These are phyloP conservation scores for Anticlea derivata DNA, from an alignment of 2,888 invertebrate genomes.

Conservation along the genomic window DNA sequence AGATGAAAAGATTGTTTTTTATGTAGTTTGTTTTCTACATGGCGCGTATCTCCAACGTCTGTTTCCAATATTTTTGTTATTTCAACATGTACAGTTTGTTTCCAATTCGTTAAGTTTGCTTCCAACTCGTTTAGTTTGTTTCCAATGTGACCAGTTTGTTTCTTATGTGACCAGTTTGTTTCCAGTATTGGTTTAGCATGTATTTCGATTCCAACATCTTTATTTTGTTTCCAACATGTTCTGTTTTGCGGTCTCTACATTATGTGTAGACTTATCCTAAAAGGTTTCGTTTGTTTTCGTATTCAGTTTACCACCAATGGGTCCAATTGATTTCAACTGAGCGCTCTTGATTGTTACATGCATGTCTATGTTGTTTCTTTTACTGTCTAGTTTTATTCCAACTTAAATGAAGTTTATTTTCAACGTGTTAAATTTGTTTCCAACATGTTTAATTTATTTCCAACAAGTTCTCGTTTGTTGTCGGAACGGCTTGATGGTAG, in stretches of 20 bases:
- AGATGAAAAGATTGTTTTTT: constrained; percentile 40
- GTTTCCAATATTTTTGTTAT: too few relatives aligned
- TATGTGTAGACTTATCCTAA: too few relatives aligned
- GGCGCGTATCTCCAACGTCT: background rate
- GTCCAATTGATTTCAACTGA: background rate
- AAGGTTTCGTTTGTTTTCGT: too few relatives aligned
- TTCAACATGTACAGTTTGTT: background rate
- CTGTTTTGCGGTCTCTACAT: too few relatives aligned
- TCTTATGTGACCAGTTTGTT: background rate
- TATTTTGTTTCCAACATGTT: background rate
- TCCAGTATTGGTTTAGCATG: background rate
- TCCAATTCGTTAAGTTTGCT: background rate
- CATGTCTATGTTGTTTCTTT: background rate
- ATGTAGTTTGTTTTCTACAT: too few relatives aligned
- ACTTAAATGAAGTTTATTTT: too few relatives aligned
- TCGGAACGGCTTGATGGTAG: too few relatives aligned
- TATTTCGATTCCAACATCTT: background rate
- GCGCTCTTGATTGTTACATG: background rate
- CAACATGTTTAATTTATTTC: background rate
- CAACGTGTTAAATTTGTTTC: background rate
- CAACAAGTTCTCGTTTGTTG: too few relatives aligned
- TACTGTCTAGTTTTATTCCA: too few relatives aligned
- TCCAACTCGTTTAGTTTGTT: background rate
- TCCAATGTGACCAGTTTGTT: background rate
- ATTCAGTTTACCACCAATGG: too few relatives aligned